Base-by-base conservation (phyloP, 2,888 invertebrate species). In the Leptodirus hochenwartii region DNA sequence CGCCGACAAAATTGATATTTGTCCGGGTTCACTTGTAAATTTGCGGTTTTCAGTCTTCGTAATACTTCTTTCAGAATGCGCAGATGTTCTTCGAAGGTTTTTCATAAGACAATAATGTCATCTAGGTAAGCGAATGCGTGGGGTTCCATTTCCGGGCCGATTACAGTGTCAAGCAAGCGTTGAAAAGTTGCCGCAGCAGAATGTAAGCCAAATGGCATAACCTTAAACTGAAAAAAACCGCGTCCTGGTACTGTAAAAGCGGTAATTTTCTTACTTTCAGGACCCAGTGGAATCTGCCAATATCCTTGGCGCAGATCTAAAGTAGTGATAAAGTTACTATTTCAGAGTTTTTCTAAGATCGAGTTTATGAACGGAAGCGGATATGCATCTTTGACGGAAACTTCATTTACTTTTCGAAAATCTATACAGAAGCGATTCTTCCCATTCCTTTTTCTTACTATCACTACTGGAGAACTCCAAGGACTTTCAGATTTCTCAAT, bases 121-220 rank as follows among this genome's bases (percentile, higher is more conserved):
- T 42, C 39, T 9, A 42, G 29, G 23, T 43, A 43, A 2, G 31
- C 37, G 16, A 42, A 42, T 3, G 40, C 38, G 20, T 35, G 9
- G 3, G 37, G 38, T 15, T 42, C 39, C 16, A 40, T 11, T 22
- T 42, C 42, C 3, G 39, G 39, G 2, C 35, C 42, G 5, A 44
- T 39, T 4, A 44, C 24, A 5, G 15, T 22, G 25, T 43, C 42
- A 15, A 45, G 24, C n/a, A 41, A 17, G 10, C 39, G 9, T 14
- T 42, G 37, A 10, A 39, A 47, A 1, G 45, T 45, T 5, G 43
- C 43, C 2, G 42, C 40, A 1, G 45, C 43, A 22, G 39, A 38
- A 27, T 40, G 39, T 4, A 47, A 29, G 2, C 47, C 47, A 36
- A 49, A 47, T 3, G 47, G 45, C 43, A 47, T 38, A 1, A 38